Evolutionary conservation across 2,113 vertebrate genomes (phyloP), one percentile per base, ranked within the genome.

Genomic region (Nibea coibor): DNA sequence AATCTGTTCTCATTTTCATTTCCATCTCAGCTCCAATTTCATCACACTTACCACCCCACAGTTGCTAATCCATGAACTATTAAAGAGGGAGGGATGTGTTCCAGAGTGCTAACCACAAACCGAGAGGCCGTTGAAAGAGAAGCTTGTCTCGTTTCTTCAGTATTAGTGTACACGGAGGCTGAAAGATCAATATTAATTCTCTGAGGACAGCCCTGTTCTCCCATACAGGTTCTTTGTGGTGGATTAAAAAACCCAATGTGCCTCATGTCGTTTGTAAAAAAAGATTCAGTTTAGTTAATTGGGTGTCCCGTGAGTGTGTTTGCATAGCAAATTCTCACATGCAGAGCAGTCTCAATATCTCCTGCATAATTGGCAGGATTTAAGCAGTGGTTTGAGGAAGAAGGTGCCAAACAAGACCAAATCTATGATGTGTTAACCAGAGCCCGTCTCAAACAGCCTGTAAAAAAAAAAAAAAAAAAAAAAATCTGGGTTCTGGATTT

Each of bases 381-480:
- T 48, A 19, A 57, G 59, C 50, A 20, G 68, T n/a, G 67, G 51
- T 72, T 39, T 47, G 48, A 19, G 24, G 12, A 39, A 53, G 35
- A 56, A 35, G 19, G 22, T 56, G 48, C 67, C 24, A 57, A 50
- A 42, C 20, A 35, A n/a, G 31, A 22, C 54, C 19, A 24, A 10
- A n/a, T 62, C 7, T 16, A 20, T 1, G 4, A 58, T 74, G 54
- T 75, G 57, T 56, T 48, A 45, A 58, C 61, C 39, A 56, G 50
- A 75, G 39, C 61, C 7, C 1, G 11, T 31, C 43, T 56, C 31
- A 75, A 54, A 26, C 54, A 47, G 22, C 51, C 10, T 19, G 19
- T 79, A 8, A 14, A 80, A 80, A 6, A 35, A 28, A 31, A 65
- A 35, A 39, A 8, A 14, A 80, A 80, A 6, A 35, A 28, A 31